Evolutionary conservation across 2,888 invertebrate species (phyloP).

Genomic region (Dexiosoma caninum): DNA sequence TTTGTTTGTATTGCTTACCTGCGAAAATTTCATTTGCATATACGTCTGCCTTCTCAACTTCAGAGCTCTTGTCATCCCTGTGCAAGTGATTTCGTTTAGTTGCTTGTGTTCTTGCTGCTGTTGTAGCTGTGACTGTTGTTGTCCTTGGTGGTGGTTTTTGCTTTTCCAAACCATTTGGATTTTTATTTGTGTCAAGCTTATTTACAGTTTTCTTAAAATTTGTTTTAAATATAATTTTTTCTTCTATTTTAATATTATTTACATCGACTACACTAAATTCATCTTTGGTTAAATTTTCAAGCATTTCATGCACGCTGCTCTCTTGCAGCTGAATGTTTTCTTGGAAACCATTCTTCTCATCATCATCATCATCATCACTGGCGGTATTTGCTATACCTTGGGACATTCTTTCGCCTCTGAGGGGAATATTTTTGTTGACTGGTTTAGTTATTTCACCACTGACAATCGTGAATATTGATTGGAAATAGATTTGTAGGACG

Average conservation of each 20-base stretch:
- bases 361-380: too few species aligned
- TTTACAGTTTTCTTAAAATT: constrained; percentile 46
- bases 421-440: constrained; percentile 7
- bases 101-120: neutral
- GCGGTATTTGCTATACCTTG: neutral
- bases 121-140: neutral
- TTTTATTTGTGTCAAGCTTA: constrained; percentile 15
- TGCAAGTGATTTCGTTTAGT: neutral
- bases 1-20: constrained; percentile 11
- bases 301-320: neutral
- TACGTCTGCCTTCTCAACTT: neutral
- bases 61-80: constrained; percentile 2
- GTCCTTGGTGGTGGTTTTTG: constrained; percentile 9
- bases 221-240: constrained; percentile 55
- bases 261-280: constrained; percentile 58
- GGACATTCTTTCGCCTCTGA: neutral
- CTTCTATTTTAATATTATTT: constrained; percentile 57
- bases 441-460: constrained; percentile 24
- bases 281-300: constrained; percentile 59
- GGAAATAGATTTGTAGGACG: constrained; percentile 54
- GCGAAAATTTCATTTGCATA: constrained; percentile 32
- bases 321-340: constrained; percentile 6
- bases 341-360: neutral
- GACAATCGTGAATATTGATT: constrained; percentile 3
- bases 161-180: constrained; percentile 31